Base-by-base conservation (phyloP, 2,888 invertebrate species). In the Drosophila pseudotalamancana region DNA sequence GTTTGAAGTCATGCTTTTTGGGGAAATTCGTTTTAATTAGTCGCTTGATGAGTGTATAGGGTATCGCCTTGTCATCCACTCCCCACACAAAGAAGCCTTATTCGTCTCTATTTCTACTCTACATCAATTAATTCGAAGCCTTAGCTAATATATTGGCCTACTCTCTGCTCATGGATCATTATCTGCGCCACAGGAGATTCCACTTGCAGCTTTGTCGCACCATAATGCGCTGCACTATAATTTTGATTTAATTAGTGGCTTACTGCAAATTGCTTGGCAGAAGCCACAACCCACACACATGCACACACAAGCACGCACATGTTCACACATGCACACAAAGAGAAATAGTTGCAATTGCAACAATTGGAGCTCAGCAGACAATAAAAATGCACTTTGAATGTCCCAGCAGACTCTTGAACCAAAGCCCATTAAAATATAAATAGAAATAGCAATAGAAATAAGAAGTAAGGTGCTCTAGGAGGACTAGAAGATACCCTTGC, bases 211-310 rank as follows among this genome's bases (percentile, higher is more conserved):
- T 29, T 12, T 8, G 29, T 43, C 8, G 43, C 43, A 12, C n/a
- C n/a, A n/a, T n/a, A n/a, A 25, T 59, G 72, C 59, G 32, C 48
- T 6, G 27, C 43, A 27, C 18, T 43, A 43, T 43, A 51, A 62
- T 50, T 43, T 42, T 64, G 64, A 85, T 79, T 83, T 76, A 72
- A 60, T 61, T 68, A 79, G 80, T 63, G 43, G 63, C 32, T 42
- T 54, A 25, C 39, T 31, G 42, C 45, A 29, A 55, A 46, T 55
- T 61, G 49, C 50, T 31, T 37, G 40, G 9, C 9, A 11, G 40
- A 40, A 57, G 3, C 19, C 9, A 1, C 31, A 25, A 29, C 8
- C 32, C 8, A 1, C 27, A n/a, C 23, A 31, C 14, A 11, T 6
- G 34, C 39, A 31, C 12, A 29, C 25, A 34, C 12, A 4, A 8